Percentiles rank a stretch among this genome's conserved stretches.
Conservation (phyloP, 2,797 vertebrate genomes). For the Kryptolebias ocellatus region DNA sequence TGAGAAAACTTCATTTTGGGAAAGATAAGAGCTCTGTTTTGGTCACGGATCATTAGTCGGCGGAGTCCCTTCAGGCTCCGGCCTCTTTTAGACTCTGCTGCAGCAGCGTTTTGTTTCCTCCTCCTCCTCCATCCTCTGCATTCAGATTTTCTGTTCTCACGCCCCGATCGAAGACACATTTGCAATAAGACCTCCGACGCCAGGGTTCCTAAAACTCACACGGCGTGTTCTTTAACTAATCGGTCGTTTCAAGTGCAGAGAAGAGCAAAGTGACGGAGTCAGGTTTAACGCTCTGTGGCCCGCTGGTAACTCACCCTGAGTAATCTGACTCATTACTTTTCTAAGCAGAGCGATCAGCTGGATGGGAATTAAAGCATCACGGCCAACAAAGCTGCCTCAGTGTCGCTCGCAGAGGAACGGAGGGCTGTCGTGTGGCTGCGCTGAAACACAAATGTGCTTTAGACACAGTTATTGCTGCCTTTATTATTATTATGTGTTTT, state of each 20-base stretch:
- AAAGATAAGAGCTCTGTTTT: neutral
- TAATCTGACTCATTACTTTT: conserved; percentile 55
- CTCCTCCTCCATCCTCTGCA: neutral
- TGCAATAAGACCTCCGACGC: neutral
- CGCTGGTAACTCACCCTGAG: conserved; percentile 39
- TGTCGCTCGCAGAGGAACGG: neutral
- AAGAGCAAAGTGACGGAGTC: conserved; percentile 9
- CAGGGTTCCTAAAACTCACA: neutral
- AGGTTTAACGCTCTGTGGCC: conserved; percentile 4
- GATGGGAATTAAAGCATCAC: conserved; percentile 32
- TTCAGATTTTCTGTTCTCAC: neutral
- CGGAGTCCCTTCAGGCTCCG: neutral
- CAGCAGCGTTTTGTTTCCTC: neutral
- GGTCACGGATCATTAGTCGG: conserved; percentile 11
- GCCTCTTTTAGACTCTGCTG: neutral
- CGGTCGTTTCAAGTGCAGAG: neutral
- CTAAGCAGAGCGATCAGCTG: conserved; percentile 21
- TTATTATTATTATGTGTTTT: neutral
- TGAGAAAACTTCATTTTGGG: neutral
- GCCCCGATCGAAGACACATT: fast-evolving
- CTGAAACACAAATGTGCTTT: neutral
- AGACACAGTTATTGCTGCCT: neutral
- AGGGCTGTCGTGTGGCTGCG: neutral
- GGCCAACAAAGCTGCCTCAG: conserved; percentile 10
- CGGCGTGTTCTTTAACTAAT: neutral